Conservation (phyloP, 1,140 invertebrate genomes). For the Antheraea mylitta region DNA sequence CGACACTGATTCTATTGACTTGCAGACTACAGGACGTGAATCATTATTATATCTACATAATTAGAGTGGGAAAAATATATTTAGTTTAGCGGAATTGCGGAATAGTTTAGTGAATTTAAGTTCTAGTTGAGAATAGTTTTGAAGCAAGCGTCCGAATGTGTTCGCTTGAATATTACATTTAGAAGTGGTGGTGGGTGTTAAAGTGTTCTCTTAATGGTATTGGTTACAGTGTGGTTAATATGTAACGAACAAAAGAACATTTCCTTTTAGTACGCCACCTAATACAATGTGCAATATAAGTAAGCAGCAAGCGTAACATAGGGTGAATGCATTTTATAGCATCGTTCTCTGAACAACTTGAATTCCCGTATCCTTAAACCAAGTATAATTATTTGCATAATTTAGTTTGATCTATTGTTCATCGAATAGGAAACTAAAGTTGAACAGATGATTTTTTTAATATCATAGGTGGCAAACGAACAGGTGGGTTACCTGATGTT, state of each 20-base stretch:
- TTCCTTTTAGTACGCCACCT: constrained; percentile 45
- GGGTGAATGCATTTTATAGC: constrained; percentile 64
- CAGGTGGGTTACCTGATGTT: too few relatives aligned
- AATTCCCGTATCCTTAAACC: not conserved
- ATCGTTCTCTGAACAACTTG: constrained; percentile 28
- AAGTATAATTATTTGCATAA: not conserved
- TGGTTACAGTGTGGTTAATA: constrained; percentile 56
- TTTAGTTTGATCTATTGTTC: not conserved
- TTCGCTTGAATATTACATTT: constrained; percentile 38
- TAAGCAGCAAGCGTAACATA: constrained; percentile 48
- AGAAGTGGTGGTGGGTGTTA: constrained; percentile 53
- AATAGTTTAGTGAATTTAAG: constrained; percentile 21
- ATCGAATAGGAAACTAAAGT: not conserved
- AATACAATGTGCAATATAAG: constrained; percentile 58
- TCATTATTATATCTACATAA: constrained; percentile 19
- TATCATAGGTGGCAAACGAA: too few relatives aligned
- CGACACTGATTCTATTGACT: constrained; percentile 23
- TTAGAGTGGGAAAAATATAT: not conserved
- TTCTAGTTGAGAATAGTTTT: constrained; percentile 48
- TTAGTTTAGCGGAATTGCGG: not conserved
- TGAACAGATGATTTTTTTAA: not conserved
- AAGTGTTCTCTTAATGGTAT: constrained; percentile 51
- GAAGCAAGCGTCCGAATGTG: constrained; percentile 28
- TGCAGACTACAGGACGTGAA: constrained; percentile 26
- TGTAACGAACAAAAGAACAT: constrained; percentile 69